These are phyloP conservation scores for Tortricodes alternella DNA, from an alignment of 2,888 invertebrate species.

Conservation along the genomic window DNA sequence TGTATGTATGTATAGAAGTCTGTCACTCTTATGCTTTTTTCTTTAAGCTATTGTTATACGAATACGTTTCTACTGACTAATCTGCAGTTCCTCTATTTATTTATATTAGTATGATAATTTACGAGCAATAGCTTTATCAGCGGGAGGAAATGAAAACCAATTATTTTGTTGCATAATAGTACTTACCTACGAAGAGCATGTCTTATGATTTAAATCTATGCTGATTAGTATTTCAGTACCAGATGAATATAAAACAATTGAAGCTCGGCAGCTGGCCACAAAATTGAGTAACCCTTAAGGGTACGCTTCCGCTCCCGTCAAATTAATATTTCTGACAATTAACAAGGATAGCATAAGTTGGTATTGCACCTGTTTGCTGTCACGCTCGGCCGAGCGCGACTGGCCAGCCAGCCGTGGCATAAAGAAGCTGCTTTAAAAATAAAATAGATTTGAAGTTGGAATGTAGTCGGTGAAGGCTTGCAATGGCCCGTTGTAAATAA, in stretches of 20 bases:
- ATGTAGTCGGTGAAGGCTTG: neutral
- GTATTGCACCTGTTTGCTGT: conserved; percentile 29
- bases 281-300: conserved; percentile 22
- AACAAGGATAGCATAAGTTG: conserved; percentile 13
- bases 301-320: conserved; percentile 21
- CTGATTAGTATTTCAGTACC: neutral
- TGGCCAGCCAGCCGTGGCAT: conserved; percentile 22
- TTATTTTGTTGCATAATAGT: too few species aligned
- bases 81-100: too few species aligned
- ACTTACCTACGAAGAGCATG: too few species aligned
- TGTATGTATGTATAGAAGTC: too few species aligned
- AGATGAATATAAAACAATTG: conserved; percentile 22
- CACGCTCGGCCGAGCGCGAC: conserved; percentile 29
- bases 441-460: conserved; percentile 22
- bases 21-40: too few species aligned
- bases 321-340: conserved; percentile 30
- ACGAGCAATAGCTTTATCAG: too few species aligned
- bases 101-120: too few species aligned
- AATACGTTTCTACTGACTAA: too few species aligned
- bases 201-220: too few species aligned
- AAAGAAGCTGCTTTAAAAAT: conserved; percentile 26
- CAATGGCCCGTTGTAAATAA: neutral
- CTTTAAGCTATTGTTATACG: too few species aligned
- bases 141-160: too few species aligned
- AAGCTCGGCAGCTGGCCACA: conserved; percentile 17